A percentile compares a stretch with the other conserved stretches of the same genome.
Conservation (phyloP, 2,797 vertebrate species). For the Falco concolor region DNA sequence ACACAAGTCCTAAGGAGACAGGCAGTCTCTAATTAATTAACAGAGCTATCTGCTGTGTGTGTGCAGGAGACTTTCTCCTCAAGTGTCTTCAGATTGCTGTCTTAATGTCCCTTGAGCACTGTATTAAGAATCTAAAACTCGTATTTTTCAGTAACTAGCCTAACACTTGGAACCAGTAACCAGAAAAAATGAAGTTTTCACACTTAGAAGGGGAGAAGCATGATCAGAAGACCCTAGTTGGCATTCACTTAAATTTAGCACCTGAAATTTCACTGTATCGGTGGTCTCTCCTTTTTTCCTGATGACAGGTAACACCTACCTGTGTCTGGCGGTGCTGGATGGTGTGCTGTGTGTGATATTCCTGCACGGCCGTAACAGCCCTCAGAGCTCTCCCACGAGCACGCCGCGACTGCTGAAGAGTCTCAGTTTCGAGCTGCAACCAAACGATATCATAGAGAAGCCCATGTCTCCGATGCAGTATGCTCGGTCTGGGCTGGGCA, state of each 20-base stretch:
- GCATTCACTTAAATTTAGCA: too few relatives aligned
- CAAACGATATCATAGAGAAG: conserved; percentile 82
- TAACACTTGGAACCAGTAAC: not conserved
- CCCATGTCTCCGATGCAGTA: conserved; percentile 95
- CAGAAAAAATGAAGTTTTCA: not conserved
- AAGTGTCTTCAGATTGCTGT: not conserved
- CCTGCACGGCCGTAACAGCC: conserved; percentile 93
- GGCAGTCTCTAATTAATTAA: not conserved
- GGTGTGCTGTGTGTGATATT: conserved; percentile 94
- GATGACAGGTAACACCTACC: conserved; percentile 85
- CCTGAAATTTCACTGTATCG: not conserved
- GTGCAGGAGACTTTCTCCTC: rapidly evolving
- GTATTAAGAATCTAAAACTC: not conserved
- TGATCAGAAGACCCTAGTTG: not conserved
- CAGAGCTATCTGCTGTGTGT: not conserved
- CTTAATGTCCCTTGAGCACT: rapidly evolving
- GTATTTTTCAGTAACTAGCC: not conserved
- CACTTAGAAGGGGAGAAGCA: not conserved
- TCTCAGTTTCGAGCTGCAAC: conserved; percentile 91
- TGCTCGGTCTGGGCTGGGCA: conserved; percentile 92
- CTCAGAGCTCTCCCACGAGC: conserved; percentile 90
- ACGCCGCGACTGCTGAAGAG: conserved; percentile 95
- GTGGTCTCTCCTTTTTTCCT: conserved; percentile 17
- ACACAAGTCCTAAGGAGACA: not conserved
- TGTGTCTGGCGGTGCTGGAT: conserved; percentile 96